Conservation (phyloP, 2,888 invertebrate species). For the Chalcis sispes region DNA sequence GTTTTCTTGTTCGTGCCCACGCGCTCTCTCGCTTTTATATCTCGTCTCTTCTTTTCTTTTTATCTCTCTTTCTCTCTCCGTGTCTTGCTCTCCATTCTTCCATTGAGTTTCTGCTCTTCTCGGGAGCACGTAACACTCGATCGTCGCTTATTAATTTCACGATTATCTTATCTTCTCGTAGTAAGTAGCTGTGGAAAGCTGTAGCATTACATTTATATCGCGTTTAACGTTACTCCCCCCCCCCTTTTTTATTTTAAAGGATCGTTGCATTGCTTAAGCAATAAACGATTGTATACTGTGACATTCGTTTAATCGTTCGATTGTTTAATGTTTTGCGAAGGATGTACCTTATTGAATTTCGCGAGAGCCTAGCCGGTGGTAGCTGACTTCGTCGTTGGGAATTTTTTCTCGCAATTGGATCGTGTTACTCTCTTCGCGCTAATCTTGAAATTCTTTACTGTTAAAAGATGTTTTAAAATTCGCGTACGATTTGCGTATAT, state of each 20-base stretch:
- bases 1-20: slow-evolving; percentile 27
- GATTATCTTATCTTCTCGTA: slow-evolving; percentile 32
- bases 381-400: slow-evolving; percentile 19
- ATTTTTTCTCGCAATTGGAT: slow-evolving; percentile 11
- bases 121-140: slow-evolving; percentile 43
- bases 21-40: slow-evolving; percentile 5
- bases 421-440: neutral
- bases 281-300: neutral
- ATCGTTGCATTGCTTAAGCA: neutral
- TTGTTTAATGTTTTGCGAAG: slow-evolving; percentile 36
- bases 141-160: slow-evolving; percentile 46
- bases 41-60: slow-evolving; percentile 15
- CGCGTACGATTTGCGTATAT: neutral
- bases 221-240: slow-evolving; percentile 23
- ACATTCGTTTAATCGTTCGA: slow-evolving; percentile 21
- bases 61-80: neutral
- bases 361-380: too few species aligned
- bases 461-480: neutral
- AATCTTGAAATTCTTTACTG: neutral
- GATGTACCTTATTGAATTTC: slow-evolving; percentile 34
- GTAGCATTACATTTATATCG: too few species aligned
- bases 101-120: slow-evolving; percentile 51
- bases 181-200: slow-evolving; percentile 25
- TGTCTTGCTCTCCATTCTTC: slow-evolving; percentile 1
- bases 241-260: neutral